phyloP scores from a whole-genome alignment of 1,140 invertebrate species.

The Drosophila sturtevanti region DNA sequence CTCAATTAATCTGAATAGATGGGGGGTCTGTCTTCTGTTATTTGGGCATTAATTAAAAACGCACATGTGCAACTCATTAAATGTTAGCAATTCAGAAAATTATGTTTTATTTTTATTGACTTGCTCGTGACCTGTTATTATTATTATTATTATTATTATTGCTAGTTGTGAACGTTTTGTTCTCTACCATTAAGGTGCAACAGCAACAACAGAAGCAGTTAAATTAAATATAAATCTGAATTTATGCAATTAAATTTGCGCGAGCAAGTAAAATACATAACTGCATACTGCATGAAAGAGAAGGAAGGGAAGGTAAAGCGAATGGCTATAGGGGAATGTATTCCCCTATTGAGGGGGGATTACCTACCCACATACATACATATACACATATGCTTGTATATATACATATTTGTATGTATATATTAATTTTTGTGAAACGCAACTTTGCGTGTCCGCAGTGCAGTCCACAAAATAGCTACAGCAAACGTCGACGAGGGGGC shows the following conservation, averaged over 20 bases:
- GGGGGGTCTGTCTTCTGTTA: no score
- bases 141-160: slow-evolving; percentile 3
- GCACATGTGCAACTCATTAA: slow-evolving; percentile 71
- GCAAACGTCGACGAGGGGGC: not conserved
- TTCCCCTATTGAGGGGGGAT: no score
- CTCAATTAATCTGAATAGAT: not conserved
- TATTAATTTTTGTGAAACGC: slow-evolving; percentile 59
- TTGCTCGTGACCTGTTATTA: slow-evolving; percentile 34
- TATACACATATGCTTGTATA: not conserved
- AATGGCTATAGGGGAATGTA: not conserved
- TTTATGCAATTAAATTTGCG: slow-evolving; percentile 67
- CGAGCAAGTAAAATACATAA: slow-evolving; percentile 14
- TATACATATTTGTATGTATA: slow-evolving; percentile 10
- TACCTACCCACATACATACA: not conserved
- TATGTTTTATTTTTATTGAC: slow-evolving; percentile 75
- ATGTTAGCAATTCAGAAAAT: slow-evolving; percentile 65
- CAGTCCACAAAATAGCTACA: not conserved
- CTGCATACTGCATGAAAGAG: slow-evolving; percentile 9
- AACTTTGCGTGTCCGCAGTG: slow-evolving; percentile 45
- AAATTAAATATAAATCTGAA: slow-evolving; percentile 73
- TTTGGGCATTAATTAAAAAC: slow-evolving; percentile 52
- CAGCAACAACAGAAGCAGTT: slow-evolving; percentile 30
- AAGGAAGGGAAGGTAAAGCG: not conserved
- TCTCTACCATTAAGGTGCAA: slow-evolving; percentile 36
- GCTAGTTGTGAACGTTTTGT: slow-evolving; percentile 49